Conservation (phyloP, 2,113 vertebrate genomes). For the Ptychochromis oligacanthus region DNA sequence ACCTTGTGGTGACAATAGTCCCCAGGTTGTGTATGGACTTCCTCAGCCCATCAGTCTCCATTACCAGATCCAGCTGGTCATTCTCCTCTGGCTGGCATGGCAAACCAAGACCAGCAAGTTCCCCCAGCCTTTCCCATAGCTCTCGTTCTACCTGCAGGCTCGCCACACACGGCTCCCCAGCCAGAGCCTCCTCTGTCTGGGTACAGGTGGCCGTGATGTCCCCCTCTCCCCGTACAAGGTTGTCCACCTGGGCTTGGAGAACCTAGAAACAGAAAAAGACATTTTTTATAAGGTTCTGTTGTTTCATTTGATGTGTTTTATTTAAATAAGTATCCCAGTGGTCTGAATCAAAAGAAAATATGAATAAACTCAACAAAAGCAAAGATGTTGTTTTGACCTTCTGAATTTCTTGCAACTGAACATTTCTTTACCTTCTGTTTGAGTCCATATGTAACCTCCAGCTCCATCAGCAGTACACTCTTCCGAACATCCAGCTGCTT, state of each 20-base stretch:
- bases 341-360: no score
- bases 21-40: slow-evolving; percentile 98
- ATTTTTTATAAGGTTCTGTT: not conserved
- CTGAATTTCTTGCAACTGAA: no score
- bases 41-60: slow-evolving; percentile 93
- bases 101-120: slow-evolving; percentile 84
- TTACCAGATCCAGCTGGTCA: slow-evolving; percentile 92
- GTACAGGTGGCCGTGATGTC: slow-evolving; percentile 86
- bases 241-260: slow-evolving; percentile 91
- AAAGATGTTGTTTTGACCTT: not conserved
- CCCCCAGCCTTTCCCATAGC: slow-evolving; percentile 87
- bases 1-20: slow-evolving; percentile 91
- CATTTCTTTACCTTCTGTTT: slow-evolving; percentile 89
- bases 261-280: slow-evolving; percentile 79
- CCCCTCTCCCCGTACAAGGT: slow-evolving; percentile 87
- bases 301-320: not conserved
- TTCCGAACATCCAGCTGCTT: slow-evolving; percentile 96
- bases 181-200: slow-evolving; percentile 87
- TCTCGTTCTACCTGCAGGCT: slow-evolving; percentile 87
- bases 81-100: slow-evolving; percentile 93
- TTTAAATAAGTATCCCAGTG: not conserved
- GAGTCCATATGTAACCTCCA: slow-evolving; percentile 96
- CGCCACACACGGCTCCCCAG: slow-evolving; percentile 86
- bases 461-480: slow-evolving; percentile 96
- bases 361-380: not conserved